Evolutionary conservation across 1,140 invertebrate species (phyloP).

Genomic region (Platorchestia sp.): DNA sequence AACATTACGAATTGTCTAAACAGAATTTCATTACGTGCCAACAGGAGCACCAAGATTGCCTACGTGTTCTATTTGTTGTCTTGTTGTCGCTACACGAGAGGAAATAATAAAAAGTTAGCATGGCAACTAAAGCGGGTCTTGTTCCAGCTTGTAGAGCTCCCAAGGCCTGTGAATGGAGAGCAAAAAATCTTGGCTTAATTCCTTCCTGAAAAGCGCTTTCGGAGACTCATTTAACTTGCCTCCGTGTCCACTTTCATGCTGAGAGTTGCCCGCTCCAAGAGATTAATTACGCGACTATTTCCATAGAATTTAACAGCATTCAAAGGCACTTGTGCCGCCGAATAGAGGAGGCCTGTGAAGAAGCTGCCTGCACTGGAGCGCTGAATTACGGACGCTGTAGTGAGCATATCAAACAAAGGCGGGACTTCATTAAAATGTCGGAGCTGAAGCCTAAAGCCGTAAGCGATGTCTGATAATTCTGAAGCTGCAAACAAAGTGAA

Average conservation of each 20-base stretch:
- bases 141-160: neutral
- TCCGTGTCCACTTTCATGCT: neutral
- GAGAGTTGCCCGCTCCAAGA: neutral
- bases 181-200: neutral
- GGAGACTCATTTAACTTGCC: conserved; percentile 6
- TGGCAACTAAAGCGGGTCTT: neutral
- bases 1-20: too few relatives aligned
- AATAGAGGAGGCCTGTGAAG: neutral
- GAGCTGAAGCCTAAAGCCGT: neutral
- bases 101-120: neutral
- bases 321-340: neutral
- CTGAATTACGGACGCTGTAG: neutral
- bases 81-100: neutral
- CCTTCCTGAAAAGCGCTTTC: neutral
- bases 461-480: neutral
- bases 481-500: neutral
- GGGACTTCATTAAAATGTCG: neutral
- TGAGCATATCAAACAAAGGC: neutral
- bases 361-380: neutral
- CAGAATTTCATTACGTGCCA: too few relatives aligned
- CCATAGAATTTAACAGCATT: conserved; percentile 1
- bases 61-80: neutral
- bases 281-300: conserved; percentile 9
- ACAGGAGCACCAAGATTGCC: neutral
- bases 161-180: neutral